These are phyloP conservation scores for Fregata magnificens DNA, from an alignment of 2,113 vertebrate species.

Conservation along the genomic window DNA sequence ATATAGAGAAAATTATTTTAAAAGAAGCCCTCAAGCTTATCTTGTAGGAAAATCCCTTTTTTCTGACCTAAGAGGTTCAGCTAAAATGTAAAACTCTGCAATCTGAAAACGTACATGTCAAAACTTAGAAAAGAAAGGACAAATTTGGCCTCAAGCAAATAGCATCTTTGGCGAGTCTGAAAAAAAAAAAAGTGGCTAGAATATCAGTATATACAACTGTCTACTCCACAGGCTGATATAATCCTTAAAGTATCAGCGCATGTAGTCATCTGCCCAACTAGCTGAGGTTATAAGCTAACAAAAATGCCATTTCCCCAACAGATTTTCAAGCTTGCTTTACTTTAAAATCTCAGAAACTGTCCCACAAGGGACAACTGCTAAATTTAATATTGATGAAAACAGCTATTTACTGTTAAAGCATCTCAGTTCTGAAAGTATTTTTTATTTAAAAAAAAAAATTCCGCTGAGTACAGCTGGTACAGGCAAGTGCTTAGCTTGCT, in stretches of 20 bases:
- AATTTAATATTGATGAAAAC: constrained; percentile 22
- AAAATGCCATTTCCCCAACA: neutral
- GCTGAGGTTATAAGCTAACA: neutral
- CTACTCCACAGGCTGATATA: neutral
- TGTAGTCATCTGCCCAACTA: neutral
- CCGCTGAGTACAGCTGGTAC: neutral
- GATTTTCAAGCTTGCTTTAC: constrained; percentile 7
- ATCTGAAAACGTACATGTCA: constrained; percentile 41
- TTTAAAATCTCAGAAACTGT: neutral
- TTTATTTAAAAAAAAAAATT: neutral
- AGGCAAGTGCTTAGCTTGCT: neutral
- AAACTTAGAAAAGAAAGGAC: constrained; percentile 40
- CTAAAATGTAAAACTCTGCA: neutral
- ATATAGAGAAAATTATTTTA: neutral
- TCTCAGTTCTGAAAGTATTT: neutral
- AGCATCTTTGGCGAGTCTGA: neutral
- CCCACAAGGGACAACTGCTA: neutral
- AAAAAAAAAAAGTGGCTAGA: neutral
- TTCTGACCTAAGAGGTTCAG: constrained; percentile 11
- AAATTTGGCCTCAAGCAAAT: constrained; percentile 27
- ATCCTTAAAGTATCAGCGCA: neutral
- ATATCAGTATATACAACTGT: neutral
- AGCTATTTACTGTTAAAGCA: neutral
- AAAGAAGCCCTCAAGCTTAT: constrained; percentile 7
- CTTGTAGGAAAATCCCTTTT: neutral